Base-by-base conservation (phyloP, 2,113 vertebrate species). In the western clawed frog (Xenopus tropicalis) region DNA sequence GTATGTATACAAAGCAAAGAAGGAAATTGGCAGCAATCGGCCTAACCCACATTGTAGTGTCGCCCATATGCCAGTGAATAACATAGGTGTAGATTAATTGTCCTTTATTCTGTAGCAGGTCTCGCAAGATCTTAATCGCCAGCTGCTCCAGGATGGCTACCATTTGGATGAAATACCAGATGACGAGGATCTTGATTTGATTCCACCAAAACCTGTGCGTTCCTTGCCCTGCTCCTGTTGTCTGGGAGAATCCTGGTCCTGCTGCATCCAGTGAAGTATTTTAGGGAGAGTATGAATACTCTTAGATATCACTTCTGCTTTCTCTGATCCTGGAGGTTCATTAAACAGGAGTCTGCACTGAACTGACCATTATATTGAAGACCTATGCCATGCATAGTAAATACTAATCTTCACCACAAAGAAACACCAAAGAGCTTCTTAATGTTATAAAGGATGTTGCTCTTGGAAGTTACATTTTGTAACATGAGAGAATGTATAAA, bases 101-200 rank as follows among this genome's bases (percentile, higher is more conserved):
- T 37, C 29, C 29, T 8, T 37, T 37, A 7, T 10, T 66, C 61
- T 1, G 23, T 73, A 88, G 71, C 91, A 99, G 93, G 93, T 48
- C 46, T 48, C 93, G 80, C 97, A 96, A 74, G 96, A 99, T 78
- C 80, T 98, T 77, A 98, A 87, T 83, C 87, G 83, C 63, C 97
- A 98, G 89, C 89, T 98, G 73, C 89, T 99, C 70, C 90, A 94
- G 81, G 97, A 99, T 0, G 97, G 97, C 0, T 98, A 99, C 81
- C 94, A 92, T 52, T 89, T 99, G 0, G 97, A 99, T 0, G 97
- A 99, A 83, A 94, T 98, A 69, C 97, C 97, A 0, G 97, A 98
- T 0, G 97, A 98, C 0, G 97, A 99, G 80, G 97, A 97, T 78
- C 86, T 99, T 78, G 97, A 98, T 85, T 93, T 98, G 77, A 98